Conservation (phyloP, 2,797 vertebrate genomes). For the Tamandua tetradactyla region DNA sequence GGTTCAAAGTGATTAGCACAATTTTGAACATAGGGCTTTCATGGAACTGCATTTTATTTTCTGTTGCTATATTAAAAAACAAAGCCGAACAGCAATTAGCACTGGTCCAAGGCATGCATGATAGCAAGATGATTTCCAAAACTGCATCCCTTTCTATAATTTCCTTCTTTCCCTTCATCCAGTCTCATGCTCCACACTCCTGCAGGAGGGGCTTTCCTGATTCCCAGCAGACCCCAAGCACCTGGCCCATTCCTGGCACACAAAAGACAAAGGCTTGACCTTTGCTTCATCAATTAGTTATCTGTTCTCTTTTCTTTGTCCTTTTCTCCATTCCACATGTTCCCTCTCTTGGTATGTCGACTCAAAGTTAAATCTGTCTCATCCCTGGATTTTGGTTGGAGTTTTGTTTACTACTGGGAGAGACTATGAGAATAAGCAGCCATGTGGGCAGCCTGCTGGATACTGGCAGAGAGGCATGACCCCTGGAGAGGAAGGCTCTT, state of each 20-base stretch:
- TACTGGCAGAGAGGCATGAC: not conserved
- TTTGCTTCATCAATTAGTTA: too few species aligned
- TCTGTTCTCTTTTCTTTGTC: not conserved
- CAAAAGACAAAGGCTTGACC: too few species aligned
- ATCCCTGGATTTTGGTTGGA: too few species aligned
- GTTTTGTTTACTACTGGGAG: not conserved
- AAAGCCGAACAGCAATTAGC: not conserved
- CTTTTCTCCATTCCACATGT: not conserved
- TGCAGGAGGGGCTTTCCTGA: fast-evolving
- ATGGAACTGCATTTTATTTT: not conserved
- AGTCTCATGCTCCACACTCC: fast-evolving
- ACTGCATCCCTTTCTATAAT: too few species aligned
- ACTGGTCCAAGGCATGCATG: fast-evolving
- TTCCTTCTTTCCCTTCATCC: fast-evolving
- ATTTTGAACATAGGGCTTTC: not conserved
- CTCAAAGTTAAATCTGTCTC: not conserved
- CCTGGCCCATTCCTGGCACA: fast-evolving
- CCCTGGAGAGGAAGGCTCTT: too few species aligned
- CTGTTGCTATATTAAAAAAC: not conserved
- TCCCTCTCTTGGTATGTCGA: not conserved
- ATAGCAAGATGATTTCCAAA: not conserved
- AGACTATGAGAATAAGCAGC: not conserved
- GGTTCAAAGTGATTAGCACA: not conserved
- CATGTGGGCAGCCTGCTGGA: not conserved
- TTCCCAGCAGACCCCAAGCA: not conserved